Conservation (phyloP, 2,113 vertebrate species). For the Puffinus mauretanicus region DNA sequence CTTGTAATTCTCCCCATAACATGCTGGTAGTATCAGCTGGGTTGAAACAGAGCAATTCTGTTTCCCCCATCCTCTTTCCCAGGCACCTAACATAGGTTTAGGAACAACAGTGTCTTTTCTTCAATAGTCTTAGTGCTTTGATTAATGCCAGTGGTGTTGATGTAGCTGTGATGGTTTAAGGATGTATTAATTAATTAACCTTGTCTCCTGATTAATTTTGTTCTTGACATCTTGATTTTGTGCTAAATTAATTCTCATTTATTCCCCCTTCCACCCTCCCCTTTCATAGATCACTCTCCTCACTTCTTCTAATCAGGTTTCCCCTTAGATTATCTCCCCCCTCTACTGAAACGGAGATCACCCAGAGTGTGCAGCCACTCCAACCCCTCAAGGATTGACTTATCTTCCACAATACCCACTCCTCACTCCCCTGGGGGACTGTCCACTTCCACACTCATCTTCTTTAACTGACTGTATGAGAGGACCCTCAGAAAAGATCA, state of each 20-base stretch:
- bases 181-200: slow-evolving; percentile 56
- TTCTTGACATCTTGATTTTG: slow-evolving; percentile 57
- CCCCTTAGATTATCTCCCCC: neutral
- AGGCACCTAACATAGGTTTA: neutral
- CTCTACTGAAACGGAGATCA: neutral
- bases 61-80: neutral
- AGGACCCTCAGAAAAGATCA: neutral
- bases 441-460: neutral
- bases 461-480: rapidly evolving
- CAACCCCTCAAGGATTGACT: neutral
- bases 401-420: neutral
- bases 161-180: slow-evolving; percentile 33
- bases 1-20: neutral
- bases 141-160: slow-evolving; percentile 29
- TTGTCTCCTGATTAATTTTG: slow-evolving; percentile 53
- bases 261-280: neutral
- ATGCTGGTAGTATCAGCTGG: neutral
- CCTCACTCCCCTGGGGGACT: neutral
- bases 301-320: neutral
- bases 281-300: neutral
- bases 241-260: slow-evolving; percentile 56
- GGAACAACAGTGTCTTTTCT: neutral
- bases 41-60: neutral
- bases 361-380: neutral
- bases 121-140: neutral